Evolutionary conservation across 2,113 vertebrate genomes (phyloP).

Genomic region (Paratilapia polleni): DNA sequence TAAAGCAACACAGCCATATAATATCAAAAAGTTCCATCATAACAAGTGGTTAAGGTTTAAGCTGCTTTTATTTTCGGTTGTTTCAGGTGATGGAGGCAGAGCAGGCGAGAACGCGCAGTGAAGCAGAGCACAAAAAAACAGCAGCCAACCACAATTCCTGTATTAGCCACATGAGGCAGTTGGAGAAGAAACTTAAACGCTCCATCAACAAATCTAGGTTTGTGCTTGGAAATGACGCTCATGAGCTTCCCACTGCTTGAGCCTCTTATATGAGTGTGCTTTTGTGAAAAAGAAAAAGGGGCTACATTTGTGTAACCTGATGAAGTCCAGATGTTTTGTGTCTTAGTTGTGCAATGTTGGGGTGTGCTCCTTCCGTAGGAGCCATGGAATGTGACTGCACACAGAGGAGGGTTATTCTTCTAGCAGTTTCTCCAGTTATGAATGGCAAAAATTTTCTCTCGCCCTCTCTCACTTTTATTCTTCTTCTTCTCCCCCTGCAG

Average conservation of each 20-base stretch:
- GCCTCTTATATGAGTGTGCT: background rate
- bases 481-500: slow-evolving; percentile 77
- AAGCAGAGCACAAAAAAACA: slow-evolving; percentile 91
- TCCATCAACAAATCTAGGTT: slow-evolving; percentile 97
- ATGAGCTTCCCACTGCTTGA: background rate
- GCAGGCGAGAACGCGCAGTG: slow-evolving; percentile 89
- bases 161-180: slow-evolving; percentile 91
- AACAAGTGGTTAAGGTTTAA: background rate
- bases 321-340: slow-evolving; percentile 74
- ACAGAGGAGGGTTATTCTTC: slow-evolving; percentile 61
- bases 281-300: background rate
- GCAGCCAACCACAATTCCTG: slow-evolving; percentile 91
- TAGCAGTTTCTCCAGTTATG: slow-evolving; percentile 42
- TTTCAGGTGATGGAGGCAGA: slow-evolving; percentile 96
- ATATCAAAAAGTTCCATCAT: background rate
- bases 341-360: slow-evolving; percentile 30
- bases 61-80: background rate
- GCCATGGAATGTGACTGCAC: slow-evolving; percentile 71
- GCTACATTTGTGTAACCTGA: slow-evolving; percentile 50
- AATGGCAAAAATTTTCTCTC: background rate
- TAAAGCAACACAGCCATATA: background rate
- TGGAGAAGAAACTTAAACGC: slow-evolving; percentile 96
- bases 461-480: slow-evolving; percentile 24
- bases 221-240: slow-evolving; percentile 30
- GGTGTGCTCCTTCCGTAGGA: slow-evolving; percentile 53